Evolutionary conservation across 64 coral and sea anemone genomes (phyloP), one percentile per base, ranked within the genome.

Genomic region (Pocillopora verrucosa): DNA sequence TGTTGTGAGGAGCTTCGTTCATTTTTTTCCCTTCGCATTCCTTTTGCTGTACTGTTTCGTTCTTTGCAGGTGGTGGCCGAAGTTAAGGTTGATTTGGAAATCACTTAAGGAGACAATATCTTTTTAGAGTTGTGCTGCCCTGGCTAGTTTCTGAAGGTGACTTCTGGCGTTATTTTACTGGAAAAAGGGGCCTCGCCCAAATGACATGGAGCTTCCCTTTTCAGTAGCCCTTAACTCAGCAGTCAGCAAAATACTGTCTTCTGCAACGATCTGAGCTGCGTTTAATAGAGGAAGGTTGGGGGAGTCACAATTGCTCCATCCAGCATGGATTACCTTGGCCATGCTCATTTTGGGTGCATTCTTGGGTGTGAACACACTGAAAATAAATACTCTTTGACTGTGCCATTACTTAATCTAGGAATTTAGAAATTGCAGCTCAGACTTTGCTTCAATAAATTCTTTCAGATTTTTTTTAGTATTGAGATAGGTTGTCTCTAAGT

Each of bases 391-490:
- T 38, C 82, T 86, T 36, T 74, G 76, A 13, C 61, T 67, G 34
- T 80, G 24, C 68, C 83, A 92, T 72, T 84, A 92, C 26, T 92
- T 76, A 35, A 92, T 75, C 86, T 77, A 92, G 26, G 90, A 69
- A 25, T 57, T 79, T 58, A 86, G 56, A 83, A 86, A 73, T 74
- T 41, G 9, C 17, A 74, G 45, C 12, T 68, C 61, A 37, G 76
- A 15, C 58, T 17, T 34, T 69, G 20, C 77, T 25, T 93, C 69
- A 57, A 67, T 76, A 83, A 93, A 89, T 26, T 88, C 73, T 41
- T 81, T 69, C 67, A 83, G 69, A 41, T 82, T 25, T 58, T 75
- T 93, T 81, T 38, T 30, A 61, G 77, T 41, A 37, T 58, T 20
- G 3, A 60, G 2, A 62, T 77, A 88, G 10, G 30, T 75, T 16